Percentiles rank a stretch among this genome's conserved stretches.
Conservation (phyloP, 2,797 vertebrate genomes). For the Geotrypetes seraphini region DNA sequence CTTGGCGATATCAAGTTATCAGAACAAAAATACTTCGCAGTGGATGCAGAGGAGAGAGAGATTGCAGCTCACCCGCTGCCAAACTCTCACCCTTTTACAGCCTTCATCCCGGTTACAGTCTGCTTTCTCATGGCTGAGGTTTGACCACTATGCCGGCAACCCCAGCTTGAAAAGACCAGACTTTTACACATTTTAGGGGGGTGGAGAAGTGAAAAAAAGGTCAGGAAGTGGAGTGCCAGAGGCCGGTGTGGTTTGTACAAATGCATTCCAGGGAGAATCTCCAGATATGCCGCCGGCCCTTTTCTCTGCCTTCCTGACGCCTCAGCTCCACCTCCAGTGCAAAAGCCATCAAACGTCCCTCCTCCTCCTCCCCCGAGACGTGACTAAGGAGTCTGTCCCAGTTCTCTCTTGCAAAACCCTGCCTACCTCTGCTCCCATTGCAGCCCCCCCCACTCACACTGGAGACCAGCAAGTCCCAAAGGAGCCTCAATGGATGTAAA, state of each 20-base stretch:
- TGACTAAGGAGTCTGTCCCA: no score
- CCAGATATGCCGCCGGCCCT: not conserved
- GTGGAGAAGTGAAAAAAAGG: not conserved
- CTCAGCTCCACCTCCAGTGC: no score
- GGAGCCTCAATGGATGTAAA: no score
- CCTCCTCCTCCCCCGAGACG: no score
- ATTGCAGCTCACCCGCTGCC: not conserved
- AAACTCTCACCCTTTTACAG: not conserved
- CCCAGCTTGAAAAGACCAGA: not conserved
- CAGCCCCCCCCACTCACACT: no score
- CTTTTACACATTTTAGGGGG: not conserved
- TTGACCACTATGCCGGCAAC: no score
- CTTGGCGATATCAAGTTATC: not conserved
- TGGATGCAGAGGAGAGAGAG: not conserved
- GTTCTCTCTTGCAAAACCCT: no score
- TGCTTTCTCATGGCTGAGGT: not conserved
- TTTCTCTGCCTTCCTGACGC: not conserved
- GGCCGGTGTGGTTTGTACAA: not conserved
- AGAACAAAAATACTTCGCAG: not conserved
- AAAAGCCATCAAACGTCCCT: no score
- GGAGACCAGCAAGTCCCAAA: no score
- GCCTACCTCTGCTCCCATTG: no score
- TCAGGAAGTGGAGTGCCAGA: not conserved
- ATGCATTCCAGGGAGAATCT: not conserved
- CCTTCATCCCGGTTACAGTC: not conserved